These are phyloP conservation scores for Leptarthrus brevirostris DNA, from an alignment of 2,888 invertebrate genomes.

Conservation along the genomic window DNA sequence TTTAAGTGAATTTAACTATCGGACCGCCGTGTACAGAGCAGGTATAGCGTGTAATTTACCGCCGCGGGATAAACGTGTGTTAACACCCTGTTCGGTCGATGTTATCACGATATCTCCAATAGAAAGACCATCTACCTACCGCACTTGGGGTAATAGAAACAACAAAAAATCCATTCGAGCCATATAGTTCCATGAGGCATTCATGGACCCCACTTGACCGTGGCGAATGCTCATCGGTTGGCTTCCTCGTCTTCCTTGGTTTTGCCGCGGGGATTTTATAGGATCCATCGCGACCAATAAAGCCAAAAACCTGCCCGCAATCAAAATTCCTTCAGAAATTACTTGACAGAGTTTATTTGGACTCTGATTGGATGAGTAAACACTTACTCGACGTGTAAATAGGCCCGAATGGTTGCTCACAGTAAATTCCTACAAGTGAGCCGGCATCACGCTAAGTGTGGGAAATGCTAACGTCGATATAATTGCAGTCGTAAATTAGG, in stretches of 20 bases:
- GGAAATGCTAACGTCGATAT: slow-evolving; percentile 37
- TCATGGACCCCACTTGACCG: slow-evolving; percentile 40
- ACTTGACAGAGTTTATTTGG: slow-evolving; percentile 43
- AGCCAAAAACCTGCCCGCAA: slow-evolving; percentile 27
- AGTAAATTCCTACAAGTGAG: slow-evolving; percentile 39
- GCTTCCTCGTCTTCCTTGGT: slow-evolving; percentile 4
- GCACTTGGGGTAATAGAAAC: slow-evolving; percentile 31
- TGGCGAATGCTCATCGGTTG: slow-evolving; percentile 26
- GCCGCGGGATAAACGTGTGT: slow-evolving; percentile 51
- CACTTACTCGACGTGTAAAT: slow-evolving; percentile 34
- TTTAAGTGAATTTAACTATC: slow-evolving; percentile 40
- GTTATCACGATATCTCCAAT: slow-evolving; percentile 51
- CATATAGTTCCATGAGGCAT: slow-evolving; percentile 17
- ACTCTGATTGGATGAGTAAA: slow-evolving; percentile 48
- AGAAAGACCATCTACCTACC: slow-evolving; percentile 43
- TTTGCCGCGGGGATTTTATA: not conserved
- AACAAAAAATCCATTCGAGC: slow-evolving; percentile 15
- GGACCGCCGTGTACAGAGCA: not conserved
- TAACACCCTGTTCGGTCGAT: slow-evolving; percentile 50
- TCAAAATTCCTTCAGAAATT: slow-evolving; percentile 44
- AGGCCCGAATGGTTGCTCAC: slow-evolving; percentile 36
- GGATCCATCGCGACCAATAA: slow-evolving; percentile 11
- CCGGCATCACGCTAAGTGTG: slow-evolving; percentile 39
- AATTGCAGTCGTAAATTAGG: slow-evolving; percentile 48
- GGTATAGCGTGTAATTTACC: slow-evolving; percentile 47